Percentiles rank a stretch among this genome's conserved stretches.
Evolutionary conservation across 2,113 vertebrate species (phyloP).

Genomic region (Tychaedon coryphoeus): DNA sequence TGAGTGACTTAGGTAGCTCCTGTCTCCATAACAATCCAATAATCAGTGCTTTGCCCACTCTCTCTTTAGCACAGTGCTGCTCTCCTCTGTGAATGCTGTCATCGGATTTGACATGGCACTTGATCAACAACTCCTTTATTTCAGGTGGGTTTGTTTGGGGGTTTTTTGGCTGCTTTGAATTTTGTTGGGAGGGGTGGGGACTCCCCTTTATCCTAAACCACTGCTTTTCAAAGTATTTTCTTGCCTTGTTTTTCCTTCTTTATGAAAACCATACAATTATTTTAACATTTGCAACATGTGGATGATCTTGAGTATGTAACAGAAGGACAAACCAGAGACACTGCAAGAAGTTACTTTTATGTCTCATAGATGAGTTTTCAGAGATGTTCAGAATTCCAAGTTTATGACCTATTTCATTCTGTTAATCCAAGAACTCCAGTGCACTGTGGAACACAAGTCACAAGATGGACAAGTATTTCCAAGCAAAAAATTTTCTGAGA

Average conservation of each 20-base stretch:
- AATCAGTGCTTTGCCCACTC: background rate
- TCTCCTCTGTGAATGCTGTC: background rate
- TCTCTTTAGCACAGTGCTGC: background rate
- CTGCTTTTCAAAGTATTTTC: background rate
- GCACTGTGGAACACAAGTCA: background rate
- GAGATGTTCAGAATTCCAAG: background rate
- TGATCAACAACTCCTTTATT: background rate
- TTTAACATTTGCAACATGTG: background rate
- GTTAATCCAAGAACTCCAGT: background rate
- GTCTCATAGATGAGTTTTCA: background rate
- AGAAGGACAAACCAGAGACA: background rate
- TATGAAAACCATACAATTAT: background rate
- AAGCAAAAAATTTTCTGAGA: background rate
- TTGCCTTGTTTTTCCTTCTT: background rate
- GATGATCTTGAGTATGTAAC: background rate
- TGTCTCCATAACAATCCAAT: background rate
- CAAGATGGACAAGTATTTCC: background rate
- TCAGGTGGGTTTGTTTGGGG: fast-evolving
- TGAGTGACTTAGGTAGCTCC: background rate
- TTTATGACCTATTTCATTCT: background rate
- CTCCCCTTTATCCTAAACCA: background rate
- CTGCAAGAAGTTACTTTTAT: background rate
- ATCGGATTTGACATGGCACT: background rate
- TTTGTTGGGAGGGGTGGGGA: background rate
- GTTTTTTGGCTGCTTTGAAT: background rate